A percentile compares a stretch with the other conserved stretches of the same genome.
Conservation (phyloP, 64 coral and sea anemone genomes). For the Montipora efflorescens region DNA sequence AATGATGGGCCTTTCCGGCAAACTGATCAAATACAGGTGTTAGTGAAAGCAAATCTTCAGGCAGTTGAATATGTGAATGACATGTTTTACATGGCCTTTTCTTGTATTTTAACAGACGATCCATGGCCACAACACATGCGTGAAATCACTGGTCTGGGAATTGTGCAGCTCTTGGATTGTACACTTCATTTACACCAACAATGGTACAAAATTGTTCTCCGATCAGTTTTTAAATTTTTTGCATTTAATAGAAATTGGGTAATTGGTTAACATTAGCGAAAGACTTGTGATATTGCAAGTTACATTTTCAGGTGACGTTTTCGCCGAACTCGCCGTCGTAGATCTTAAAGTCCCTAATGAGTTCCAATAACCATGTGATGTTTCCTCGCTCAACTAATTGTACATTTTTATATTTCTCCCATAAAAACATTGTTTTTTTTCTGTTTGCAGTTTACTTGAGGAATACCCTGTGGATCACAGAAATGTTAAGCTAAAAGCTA, state of each 20-base stretch:
- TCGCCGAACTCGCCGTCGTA: no score
- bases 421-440: background rate
- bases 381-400: no score
- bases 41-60: background rate
- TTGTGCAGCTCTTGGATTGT: slow-evolving; percentile 74
- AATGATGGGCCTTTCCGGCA: no score
- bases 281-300: no score
- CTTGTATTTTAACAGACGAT: slow-evolving; percentile 37
- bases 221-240: background rate
- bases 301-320: no score
- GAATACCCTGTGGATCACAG: slow-evolving; percentile 86
- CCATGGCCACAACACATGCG: slow-evolving; percentile 84
- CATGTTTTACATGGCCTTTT: background rate
- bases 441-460: slow-evolving; percentile 77
- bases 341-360: no score
- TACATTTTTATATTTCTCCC: background rate
- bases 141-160: slow-evolving; percentile 65
- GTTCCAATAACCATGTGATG: no score
- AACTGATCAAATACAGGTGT: no score
- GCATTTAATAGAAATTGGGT: no score
- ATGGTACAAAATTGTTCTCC: slow-evolving; percentile 49
- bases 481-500: slow-evolving; percentile 94
- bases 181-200: slow-evolving; percentile 83
- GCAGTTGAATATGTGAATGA: no score
- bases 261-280: no score